Conservation (phyloP, 2,888 invertebrate species). For the Graphium colonna region DNA sequence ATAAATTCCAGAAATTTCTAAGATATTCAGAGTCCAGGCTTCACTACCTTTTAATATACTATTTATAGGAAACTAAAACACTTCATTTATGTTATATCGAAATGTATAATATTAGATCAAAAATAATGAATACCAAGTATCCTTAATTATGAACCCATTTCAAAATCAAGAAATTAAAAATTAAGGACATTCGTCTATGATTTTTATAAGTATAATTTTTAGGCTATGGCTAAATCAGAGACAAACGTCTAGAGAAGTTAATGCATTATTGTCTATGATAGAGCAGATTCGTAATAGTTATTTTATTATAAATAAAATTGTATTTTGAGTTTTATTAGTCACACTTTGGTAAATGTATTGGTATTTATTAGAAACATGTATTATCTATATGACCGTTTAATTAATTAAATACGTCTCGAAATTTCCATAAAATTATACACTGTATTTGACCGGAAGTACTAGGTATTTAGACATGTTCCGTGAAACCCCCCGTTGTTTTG, state of each 20-base stretch:
- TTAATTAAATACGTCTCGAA: not conserved
- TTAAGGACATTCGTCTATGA: conserved; percentile 7
- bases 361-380: not conserved
- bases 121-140: not conserved
- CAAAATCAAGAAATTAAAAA: not conserved
- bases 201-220: conserved; percentile 3
- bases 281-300: not conserved
- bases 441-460: conserved; percentile 59
- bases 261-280: conserved; percentile 20
- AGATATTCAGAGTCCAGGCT: too few relatives aligned
- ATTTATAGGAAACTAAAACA: not conserved
- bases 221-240: conserved; percentile 14
- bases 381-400: not conserved
- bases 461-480: conserved; percentile 65
- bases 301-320: not conserved
- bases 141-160: conserved; percentile 6
- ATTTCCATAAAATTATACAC: not conserved
- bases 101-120: not conserved
- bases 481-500: conserved; percentile 82
- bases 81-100: not conserved
- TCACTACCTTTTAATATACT: too few relatives aligned
- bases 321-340: not conserved
- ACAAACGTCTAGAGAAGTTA: conserved; percentile 10
- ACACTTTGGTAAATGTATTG: not conserved
- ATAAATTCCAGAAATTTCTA: too few relatives aligned